Base-by-base conservation (phyloP, 2,888 invertebrate species). In the Drosophila nr. perissopoda region DNA sequence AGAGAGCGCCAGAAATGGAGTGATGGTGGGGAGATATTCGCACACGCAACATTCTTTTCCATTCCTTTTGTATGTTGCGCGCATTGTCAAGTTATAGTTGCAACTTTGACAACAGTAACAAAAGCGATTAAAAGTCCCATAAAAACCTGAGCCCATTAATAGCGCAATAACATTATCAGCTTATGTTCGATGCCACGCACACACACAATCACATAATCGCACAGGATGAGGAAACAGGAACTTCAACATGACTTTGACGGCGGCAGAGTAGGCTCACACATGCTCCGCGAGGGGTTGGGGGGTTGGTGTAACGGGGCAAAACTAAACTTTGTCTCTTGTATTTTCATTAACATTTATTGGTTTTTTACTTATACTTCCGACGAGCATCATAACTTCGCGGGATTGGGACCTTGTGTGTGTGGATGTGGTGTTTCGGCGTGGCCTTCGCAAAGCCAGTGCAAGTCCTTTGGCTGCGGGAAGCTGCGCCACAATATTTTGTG, bases 291-390 rank as follows among this genome's bases (percentile, higher is more conserved):
- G 16, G 4, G 2, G 5, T 18, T 18, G 11, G 21, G 2, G 3
- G 13, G 7, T 38, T 16, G 18, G 29, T 27, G 16, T 40, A 10
- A 34, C 25, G 4, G n/a, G 25, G 21, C 40, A 31, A 51, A 84
- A 83, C 81, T 78, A 86, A 87, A 87, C 89, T 88, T 87, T 88
- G 89, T 90, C 87, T 88, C 69, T 88, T 90, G 82, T 81, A 89
- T 90, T 90, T 90, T 90, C 90, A 89, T 91, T 90, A 91, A 87
- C 87, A 90, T 90, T 91, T 90, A 90, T 90, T 87, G 91, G 82
- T 80, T 85, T 86, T 90, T 80, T 83, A 87, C 90, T 88, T 83
- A 86, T 79, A 82, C 75, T 67, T 68, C 76, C 70, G 82, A 74
- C 70, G 84, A 74, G 70, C 69, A 81, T 83, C 84, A 84, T 87